A percentile compares a stretch with the other conserved stretches of the same genome.
Evolutionary conservation across 2,888 invertebrate genomes (phyloP).

Genomic region (Timandra comae): DNA sequence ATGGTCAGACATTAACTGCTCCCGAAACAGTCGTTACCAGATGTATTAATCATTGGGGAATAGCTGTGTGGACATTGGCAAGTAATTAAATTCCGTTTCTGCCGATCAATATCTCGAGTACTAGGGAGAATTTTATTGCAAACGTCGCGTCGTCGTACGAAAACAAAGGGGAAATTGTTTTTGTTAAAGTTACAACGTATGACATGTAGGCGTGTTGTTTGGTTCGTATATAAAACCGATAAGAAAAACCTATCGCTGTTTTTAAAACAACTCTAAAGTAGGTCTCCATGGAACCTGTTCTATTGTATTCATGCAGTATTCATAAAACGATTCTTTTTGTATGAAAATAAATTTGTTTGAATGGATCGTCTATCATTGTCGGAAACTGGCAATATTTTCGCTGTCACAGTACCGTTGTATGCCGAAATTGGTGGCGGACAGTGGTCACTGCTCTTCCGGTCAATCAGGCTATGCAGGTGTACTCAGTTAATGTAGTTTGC

Average conservation of each 20-base stretch:
- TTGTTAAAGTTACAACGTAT: too few species aligned
- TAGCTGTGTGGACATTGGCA: constrained; percentile 37
- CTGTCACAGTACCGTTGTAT: constrained; percentile 60
- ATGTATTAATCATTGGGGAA: constrained; percentile 28
- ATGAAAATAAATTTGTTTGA: constrained; percentile 3
- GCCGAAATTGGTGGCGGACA: constrained; percentile 50
- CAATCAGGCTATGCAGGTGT: constrained; percentile 18
- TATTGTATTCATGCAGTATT: too few species aligned
- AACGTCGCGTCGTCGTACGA: constrained; percentile 33
- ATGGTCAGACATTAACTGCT: constrained; percentile 5
- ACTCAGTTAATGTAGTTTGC: too few species aligned
- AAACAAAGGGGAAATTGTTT: constrained; percentile 33
- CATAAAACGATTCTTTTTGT: constrained; percentile 4
- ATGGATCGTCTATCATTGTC: constrained; percentile 21
- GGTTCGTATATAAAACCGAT: too few species aligned
- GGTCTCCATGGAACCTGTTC: too few species aligned
- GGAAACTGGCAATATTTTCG: constrained; percentile 47
- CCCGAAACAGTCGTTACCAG: constrained; percentile 11
- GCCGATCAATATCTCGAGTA: constrained; percentile 4
- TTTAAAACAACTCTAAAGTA: too few species aligned
- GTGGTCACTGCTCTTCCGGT: constrained; percentile 72
- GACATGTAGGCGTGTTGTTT: too few species aligned
- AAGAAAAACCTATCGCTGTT: too few species aligned
- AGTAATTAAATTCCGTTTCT: constrained; percentile 61
- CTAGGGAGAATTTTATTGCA: constrained; percentile 36